Evolutionary conservation across 1,140 invertebrate species (phyloP).

Genomic region (Pogonomyrmex californicus): DNA sequence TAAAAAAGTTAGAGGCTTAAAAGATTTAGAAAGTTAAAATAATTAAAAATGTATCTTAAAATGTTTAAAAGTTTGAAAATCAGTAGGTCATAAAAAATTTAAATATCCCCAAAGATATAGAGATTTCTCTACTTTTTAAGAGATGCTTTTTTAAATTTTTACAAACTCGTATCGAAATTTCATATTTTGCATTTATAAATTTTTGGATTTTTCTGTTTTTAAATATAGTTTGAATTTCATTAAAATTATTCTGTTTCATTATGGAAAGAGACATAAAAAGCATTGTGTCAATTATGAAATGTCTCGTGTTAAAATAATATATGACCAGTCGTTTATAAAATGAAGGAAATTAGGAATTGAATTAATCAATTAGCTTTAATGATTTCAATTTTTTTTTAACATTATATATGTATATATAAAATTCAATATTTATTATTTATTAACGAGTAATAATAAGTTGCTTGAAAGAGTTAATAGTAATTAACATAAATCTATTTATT

Average conservation of each 20-base stretch:
- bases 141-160: neutral
- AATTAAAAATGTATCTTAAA: neutral
- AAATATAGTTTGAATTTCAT: neutral
- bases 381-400: neutral
- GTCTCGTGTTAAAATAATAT: no score
- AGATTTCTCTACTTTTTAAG: neutral
- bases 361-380: neutral
- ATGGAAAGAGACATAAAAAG: neutral
- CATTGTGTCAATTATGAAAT: neutral
- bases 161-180: neutral
- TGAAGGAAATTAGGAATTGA: neutral
- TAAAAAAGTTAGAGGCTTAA: no score
- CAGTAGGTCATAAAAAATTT: neutral
- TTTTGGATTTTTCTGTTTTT: neutral
- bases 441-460: neutral
- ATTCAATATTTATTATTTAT: neutral
- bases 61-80: neutral
- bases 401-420: neutral
- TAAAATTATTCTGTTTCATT: neutral
- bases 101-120: neutral
- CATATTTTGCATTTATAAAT: neutral
- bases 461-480: conserved; percentile 1
- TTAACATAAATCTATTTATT: neutral
- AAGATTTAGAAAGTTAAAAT: no score
- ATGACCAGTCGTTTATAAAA: neutral